These are phyloP conservation scores for Dasysyrphus albostriatus DNA, from an alignment of 2,888 invertebrate genomes.

Conservation along the genomic window DNA sequence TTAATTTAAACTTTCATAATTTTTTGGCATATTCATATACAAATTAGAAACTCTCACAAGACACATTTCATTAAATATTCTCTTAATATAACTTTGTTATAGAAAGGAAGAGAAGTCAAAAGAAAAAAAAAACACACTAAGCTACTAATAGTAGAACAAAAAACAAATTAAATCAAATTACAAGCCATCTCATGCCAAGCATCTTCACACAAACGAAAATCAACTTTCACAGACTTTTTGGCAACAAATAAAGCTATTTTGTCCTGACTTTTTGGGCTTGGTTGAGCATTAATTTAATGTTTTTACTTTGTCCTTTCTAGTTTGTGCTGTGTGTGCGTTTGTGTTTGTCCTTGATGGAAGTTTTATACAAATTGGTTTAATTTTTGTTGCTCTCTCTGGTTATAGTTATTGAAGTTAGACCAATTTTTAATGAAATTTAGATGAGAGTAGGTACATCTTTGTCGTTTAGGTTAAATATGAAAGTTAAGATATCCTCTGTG, in stretches of 20 bases:
- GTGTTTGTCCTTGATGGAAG: neutral
- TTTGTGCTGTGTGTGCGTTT: neutral
- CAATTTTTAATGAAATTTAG: slow-evolving; percentile 9
- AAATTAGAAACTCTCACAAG: neutral
- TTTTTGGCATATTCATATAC: neutral
- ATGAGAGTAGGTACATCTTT: neutral
- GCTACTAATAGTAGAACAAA: neutral
- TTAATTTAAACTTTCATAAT: neutral
- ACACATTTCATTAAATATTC: slow-evolving; percentile 3
- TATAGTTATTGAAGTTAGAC: slow-evolving; percentile 16
- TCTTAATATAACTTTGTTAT: neutral
- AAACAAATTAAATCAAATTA: slow-evolving; percentile 18
- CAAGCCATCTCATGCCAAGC: neutral
- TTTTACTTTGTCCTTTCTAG: slow-evolving; percentile 11
- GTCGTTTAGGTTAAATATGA: neutral
- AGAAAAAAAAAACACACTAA: neutral
- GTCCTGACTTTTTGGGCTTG: slow-evolving; percentile 5
- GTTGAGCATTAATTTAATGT: slow-evolving; percentile 14
- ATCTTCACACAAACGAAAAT: neutral
- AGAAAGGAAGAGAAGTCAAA: neutral
- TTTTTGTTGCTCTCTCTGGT: neutral
- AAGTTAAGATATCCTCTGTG: slow-evolving; percentile 4
- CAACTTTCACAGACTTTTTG: slow-evolving; percentile 14
- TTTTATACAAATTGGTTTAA: slow-evolving; percentile 11
- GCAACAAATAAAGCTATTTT: slow-evolving; percentile 18